Evolutionary conservation across 2,113 vertebrate species (phyloP).

Genomic region (Poeciliopsis prolifica): DNA sequence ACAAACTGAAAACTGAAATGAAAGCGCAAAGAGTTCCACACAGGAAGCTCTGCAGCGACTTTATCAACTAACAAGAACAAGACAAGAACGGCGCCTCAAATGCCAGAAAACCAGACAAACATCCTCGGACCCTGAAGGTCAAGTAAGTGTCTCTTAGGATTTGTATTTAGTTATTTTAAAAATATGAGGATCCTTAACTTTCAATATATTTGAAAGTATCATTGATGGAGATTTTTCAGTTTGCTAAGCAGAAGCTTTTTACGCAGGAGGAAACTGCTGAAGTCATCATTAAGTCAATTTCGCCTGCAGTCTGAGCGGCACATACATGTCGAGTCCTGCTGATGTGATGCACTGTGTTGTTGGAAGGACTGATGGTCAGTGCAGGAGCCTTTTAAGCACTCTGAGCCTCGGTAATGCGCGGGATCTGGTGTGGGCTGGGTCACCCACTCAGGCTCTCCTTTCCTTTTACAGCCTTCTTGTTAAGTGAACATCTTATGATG

Average conservation of each 20-base stretch:
- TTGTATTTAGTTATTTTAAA: background rate
- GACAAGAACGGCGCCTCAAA: no score
- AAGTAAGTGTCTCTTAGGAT: slow-evolving; percentile 18
- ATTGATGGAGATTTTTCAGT: background rate
- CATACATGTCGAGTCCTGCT: background rate
- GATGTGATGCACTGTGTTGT: background rate
- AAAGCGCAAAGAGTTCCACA: slow-evolving; percentile 10
- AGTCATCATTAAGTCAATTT: background rate
- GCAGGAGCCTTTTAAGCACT: slow-evolving; percentile 61
- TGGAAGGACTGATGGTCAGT: slow-evolving; percentile 16
- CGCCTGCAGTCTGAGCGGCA: background rate
- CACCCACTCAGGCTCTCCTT: slow-evolving; percentile 5
- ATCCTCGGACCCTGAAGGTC: background rate
- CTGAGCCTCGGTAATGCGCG: slow-evolving; percentile 44
- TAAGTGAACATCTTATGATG: background rate
- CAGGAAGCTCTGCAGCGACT: slow-evolving; percentile 31
- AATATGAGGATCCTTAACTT: background rate
- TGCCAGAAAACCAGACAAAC: background rate
- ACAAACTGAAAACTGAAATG: slow-evolving; percentile 9
- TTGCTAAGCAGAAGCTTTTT: background rate
- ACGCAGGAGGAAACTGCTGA: background rate
- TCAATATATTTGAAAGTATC: background rate
- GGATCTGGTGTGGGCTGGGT: slow-evolving; percentile 45
- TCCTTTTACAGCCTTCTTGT: background rate
- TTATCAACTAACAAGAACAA: background rate